Base-by-base conservation (phyloP, 2,113 vertebrate genomes). In the Pomatostomus ruficeps region DNA sequence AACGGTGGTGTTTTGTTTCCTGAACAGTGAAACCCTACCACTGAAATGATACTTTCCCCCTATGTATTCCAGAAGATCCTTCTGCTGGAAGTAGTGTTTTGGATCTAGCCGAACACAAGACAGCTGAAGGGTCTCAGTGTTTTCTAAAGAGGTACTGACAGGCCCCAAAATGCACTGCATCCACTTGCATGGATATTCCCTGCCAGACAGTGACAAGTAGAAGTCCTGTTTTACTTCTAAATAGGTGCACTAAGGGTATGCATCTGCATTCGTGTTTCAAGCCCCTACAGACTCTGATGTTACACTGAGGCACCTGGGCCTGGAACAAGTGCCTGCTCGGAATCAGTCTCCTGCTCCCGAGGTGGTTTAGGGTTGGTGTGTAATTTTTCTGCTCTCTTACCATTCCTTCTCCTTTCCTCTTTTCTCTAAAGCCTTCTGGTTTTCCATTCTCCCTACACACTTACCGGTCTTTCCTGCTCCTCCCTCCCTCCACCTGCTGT, bases 291-390 rank as follows among this genome's bases (percentile, higher is more conserved):
- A 4, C 35, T 23, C 22, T 12, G 49, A 23, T 0, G 0, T 81
- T 66, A 29, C 40, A 22, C 42, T 2, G 9, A 63, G 26, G 18
- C 26, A 19, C 22, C 76, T 77, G 22, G 54, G 40, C 65, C 24
- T 2, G 7, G 26, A 5, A 12, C 46, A 31, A 67, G 26, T 0
- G 1, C 21, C 81, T 7, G 2, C 57, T 82, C 26, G 0, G 0
- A 29, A 20, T 43, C 52, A 5, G 40, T 46, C 1, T 1, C 48
- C 58, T 49, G 66, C 62, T 90, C 33, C 38, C 2, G 2, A 52
- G 43, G 23, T 62, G 29, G 5, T 43, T 71, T 33, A 61, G 49
- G 9, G n/a, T 88, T 35, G 31, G 14, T n/a, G 52, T 65, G 22
- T 43, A 8, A 14, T 43, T 71, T 57, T 51, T 79, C 19, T 75